Percentiles rank a stretch among this genome's conserved stretches.
phyloP scores from a whole-genome alignment of 2,888 invertebrate species.

The Lasioglossum zephyrum region DNA sequence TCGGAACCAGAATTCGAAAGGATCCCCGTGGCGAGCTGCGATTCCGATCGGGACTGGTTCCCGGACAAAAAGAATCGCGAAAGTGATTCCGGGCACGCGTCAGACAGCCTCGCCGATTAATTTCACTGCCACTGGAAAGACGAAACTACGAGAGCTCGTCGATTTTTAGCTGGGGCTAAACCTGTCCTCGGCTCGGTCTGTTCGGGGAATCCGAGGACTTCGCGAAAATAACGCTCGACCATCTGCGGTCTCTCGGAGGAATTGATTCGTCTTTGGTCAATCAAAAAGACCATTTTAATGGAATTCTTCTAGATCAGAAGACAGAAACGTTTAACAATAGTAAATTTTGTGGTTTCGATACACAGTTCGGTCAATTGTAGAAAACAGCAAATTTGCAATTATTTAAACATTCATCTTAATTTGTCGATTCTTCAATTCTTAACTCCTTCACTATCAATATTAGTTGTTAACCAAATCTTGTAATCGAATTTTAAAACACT shows the following conservation, averaged over 20 bases:
- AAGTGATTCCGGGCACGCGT: constrained; percentile 76
- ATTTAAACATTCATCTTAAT: too few species aligned
- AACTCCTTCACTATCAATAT: too few species aligned
- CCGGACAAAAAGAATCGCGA: constrained; percentile 64
- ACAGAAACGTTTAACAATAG: too few species aligned
- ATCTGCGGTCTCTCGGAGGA: background rate
- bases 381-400: too few species aligned
- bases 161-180: constrained; percentile 43
- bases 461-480: too few species aligned
- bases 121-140: constrained; percentile 53
- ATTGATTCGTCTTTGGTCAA: too few species aligned
- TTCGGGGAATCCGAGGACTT: constrained; percentile 43
- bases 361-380: too few species aligned
- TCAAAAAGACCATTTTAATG: too few species aligned
- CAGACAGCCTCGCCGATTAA: constrained; percentile 64
- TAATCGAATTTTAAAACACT: too few species aligned
- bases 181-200: constrained; percentile 31
- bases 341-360: too few species aligned
- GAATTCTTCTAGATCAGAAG: too few species aligned
- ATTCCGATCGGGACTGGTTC: constrained; percentile 36
- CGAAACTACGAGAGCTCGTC: constrained; percentile 47
- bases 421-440: too few species aligned
- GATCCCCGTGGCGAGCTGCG: constrained; percentile 7
- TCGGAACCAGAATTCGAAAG: constrained; percentile 10
- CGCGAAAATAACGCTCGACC: constrained; percentile 1